These are phyloP conservation scores for Cynaeus angustus DNA, from an alignment of 2,888 invertebrate genomes.

Conservation along the genomic window DNA sequence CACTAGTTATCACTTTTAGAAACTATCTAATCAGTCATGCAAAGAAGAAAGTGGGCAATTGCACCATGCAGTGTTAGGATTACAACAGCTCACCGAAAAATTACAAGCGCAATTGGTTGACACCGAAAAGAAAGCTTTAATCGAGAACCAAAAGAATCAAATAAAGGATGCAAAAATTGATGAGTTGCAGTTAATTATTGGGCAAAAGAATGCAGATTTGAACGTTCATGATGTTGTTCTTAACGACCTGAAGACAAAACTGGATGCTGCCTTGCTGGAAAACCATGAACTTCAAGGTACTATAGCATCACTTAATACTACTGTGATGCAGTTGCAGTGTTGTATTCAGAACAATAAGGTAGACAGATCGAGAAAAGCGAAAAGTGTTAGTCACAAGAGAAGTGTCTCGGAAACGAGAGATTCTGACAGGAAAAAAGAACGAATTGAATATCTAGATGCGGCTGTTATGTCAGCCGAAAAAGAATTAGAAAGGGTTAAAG, in stretches of 20 bases:
- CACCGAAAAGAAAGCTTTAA: slow-evolving; percentile 59
- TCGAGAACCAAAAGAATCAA: slow-evolving; percentile 61
- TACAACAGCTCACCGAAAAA: slow-evolving; percentile 59
- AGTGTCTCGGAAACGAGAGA: slow-evolving; percentile 52
- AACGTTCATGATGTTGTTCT: slow-evolving; percentile 60
- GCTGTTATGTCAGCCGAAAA: slow-evolving; percentile 58
- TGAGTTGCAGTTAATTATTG: slow-evolving; percentile 63
- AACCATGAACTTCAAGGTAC: slow-evolving; percentile 61
- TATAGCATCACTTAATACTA: slow-evolving; percentile 57
- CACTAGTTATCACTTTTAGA: no score
- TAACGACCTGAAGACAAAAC: slow-evolving; percentile 68
- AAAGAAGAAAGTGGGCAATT: slow-evolving; percentile 60
- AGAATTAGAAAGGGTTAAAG: slow-evolving; percentile 60
- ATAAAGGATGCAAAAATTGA: slow-evolving; percentile 62
- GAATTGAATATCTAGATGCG: slow-evolving; percentile 61
- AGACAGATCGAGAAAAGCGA: slow-evolving; percentile 45
- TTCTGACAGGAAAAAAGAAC: slow-evolving; percentile 55
- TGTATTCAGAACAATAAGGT: slow-evolving; percentile 54
- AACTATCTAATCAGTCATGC: slow-evolving; percentile 60
- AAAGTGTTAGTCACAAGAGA: slow-evolving; percentile 49
- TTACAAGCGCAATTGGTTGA: slow-evolving; percentile 58
- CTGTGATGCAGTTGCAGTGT: slow-evolving; percentile 56
- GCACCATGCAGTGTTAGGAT: slow-evolving; percentile 57
- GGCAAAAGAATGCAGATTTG: slow-evolving; percentile 61
- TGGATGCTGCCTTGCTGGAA: slow-evolving; percentile 66